phyloP scores from a whole-genome alignment of 2,888 invertebrate genomes.

The Eupeodes luniger region DNA sequence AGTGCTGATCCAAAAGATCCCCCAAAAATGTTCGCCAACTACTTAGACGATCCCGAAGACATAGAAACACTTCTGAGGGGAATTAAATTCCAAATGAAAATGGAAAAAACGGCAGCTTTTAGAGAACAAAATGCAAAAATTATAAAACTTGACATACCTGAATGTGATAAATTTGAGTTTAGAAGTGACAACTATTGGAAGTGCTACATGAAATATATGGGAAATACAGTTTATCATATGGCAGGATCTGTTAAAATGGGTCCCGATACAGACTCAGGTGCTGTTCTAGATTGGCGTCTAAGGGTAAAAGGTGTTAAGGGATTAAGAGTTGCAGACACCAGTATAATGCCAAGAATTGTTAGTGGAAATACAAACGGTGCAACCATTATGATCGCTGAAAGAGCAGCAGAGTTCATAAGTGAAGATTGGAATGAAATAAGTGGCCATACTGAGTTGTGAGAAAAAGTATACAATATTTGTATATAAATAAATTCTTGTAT shows the following conservation, averaged over 20 bases:
- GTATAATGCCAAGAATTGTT: constrained; percentile 90
- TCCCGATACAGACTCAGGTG: constrained; percentile 85
- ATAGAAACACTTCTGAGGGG: constrained; percentile 81
- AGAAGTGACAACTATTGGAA: constrained; percentile 86
- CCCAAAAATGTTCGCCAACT: constrained; percentile 87
- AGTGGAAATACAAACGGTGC: constrained; percentile 94
- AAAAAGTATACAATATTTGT: too few species aligned
- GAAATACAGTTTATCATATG: constrained; percentile 89
- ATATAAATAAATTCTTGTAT: too few species aligned
- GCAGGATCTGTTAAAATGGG: constrained; percentile 91
- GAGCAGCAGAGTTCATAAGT: constrained; percentile 87
- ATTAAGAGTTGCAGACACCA: constrained; percentile 90
- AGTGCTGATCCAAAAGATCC: constrained; percentile 85
- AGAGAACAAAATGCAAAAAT: constrained; percentile 81
- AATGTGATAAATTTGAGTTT: constrained; percentile 79
- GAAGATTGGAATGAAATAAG: constrained; percentile 78
- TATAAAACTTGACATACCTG: constrained; percentile 78
- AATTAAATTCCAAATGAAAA: constrained; percentile 79
- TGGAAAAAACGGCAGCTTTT: constrained; percentile 84
- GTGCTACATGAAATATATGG: constrained; percentile 87
- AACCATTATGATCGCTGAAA: constrained; percentile 94
- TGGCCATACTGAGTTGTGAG: neutral
- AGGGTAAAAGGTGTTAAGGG: constrained; percentile 87
- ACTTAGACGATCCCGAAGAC: constrained; percentile 85
- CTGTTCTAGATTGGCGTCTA: constrained; percentile 89